Evolutionary conservation across 2,888 invertebrate species (phyloP).

Genomic region (Scaptomyza polygonia): DNA sequence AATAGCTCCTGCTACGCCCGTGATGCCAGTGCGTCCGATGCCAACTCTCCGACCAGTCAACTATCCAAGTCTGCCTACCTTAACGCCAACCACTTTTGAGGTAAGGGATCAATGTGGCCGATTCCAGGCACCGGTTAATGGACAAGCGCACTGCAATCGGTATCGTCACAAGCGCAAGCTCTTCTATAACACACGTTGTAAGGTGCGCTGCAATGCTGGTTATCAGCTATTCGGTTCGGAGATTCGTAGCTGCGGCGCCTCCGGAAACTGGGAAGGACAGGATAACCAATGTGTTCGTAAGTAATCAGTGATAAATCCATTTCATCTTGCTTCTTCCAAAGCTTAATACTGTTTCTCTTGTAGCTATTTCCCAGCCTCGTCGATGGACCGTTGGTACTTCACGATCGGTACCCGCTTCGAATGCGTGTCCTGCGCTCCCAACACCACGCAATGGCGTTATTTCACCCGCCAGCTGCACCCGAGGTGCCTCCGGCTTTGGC

Average conservation of each 20-base stretch:
- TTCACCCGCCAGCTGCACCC: slow-evolving; percentile 85
- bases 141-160: slow-evolving; percentile 81
- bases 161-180: slow-evolving; percentile 82
- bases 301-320: slow-evolving; percentile 53
- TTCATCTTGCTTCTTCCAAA: not conserved
- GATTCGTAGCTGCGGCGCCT: slow-evolving; percentile 85
- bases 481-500: slow-evolving; percentile 84
- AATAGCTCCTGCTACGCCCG: not conserved
- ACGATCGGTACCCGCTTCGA: slow-evolving; percentile 57
- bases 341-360: not conserved
- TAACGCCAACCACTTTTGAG: slow-evolving; percentile 27
- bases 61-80: not conserved
- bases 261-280: slow-evolving; percentile 85
- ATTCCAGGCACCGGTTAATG: slow-evolving; percentile 80
- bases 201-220: slow-evolving; percentile 84
- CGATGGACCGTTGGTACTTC: not conserved
- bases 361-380: slow-evolving; percentile 11
- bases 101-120: slow-evolving; percentile 80
- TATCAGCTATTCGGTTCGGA: slow-evolving; percentile 86
- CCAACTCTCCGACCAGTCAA: slow-evolving; percentile 18
- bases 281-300: slow-evolving; percentile 86
- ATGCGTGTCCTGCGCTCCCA: slow-evolving; percentile 85
- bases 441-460: slow-evolving; percentile 85
- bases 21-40: slow-evolving; percentile 25
- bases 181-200: slow-evolving; percentile 83